Conservation (phyloP, 53 echinoderm and acorn worm genomes). For the Crossaster papposus region DNA sequence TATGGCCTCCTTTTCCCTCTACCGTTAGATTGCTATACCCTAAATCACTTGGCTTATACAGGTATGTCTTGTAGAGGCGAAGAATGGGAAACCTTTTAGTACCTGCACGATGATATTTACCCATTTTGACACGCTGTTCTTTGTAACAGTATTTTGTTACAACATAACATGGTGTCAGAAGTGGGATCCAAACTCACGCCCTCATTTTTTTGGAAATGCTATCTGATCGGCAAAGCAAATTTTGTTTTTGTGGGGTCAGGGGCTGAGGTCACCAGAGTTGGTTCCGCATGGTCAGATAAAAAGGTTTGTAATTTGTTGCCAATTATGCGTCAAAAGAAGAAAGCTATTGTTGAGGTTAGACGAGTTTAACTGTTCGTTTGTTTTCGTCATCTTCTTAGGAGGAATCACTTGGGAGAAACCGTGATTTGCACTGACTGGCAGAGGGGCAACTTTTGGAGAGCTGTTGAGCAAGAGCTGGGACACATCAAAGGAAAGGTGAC, state of each 20-base stretch:
- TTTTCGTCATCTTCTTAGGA: conserved; percentile 46
- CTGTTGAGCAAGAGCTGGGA: conserved; percentile 71
- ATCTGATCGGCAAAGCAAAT: too few species aligned
- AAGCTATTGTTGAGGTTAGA: not conserved
- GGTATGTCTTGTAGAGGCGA: not conserved
- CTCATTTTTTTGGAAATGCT: too few species aligned
- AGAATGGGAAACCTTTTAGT: not conserved
- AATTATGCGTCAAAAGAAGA: not conserved
- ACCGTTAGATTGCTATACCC: too few species aligned
- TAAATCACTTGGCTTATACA: not conserved
- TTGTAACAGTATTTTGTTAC: too few species aligned
- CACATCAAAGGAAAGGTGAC: conserved; percentile 71
- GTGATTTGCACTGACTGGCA: conserved; percentile 92
- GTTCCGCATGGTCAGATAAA: not conserved
- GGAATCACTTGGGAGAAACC: conserved; percentile 75
- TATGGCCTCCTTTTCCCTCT: too few species aligned
- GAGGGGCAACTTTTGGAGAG: conserved; percentile 84
- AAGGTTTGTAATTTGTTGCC: not conserved
- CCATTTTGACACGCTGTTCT: too few species aligned
- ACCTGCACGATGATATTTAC: too few species aligned
- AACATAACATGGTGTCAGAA: too few species aligned
- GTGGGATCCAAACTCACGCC: too few species aligned
- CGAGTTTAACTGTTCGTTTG: not conserved
- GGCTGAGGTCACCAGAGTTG: not conserved
- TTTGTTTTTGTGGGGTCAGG: too few species aligned